Conservation (phyloP, 2,797 vertebrate genomes). For the Selene dorsalis region DNA sequence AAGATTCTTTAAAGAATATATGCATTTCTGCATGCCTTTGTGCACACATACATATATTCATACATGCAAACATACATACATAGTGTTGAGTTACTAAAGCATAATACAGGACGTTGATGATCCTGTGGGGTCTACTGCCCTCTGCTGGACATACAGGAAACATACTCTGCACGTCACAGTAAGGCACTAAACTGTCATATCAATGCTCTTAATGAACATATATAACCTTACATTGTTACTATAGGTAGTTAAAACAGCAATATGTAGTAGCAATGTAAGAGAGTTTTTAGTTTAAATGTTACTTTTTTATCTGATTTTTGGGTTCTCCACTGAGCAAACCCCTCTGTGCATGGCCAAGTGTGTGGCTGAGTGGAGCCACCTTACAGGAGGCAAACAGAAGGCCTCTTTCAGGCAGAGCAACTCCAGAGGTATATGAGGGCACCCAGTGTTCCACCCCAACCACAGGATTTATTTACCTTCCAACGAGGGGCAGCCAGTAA, state of each 20-base stretch:
- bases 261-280: background rate
- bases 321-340: conserved; percentile 35
- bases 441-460: conserved; percentile 74
- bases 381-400: conserved; percentile 67
- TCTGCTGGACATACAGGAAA: conserved; percentile 65
- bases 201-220: background rate
- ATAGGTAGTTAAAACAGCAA: background rate
- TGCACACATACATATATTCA: conserved; percentile 14
- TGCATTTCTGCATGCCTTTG: background rate
- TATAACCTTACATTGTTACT: conserved; percentile 5
- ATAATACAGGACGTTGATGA: conserved; percentile 1
- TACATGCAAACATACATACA: background rate
- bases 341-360: conserved; percentile 11
- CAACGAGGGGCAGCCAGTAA: conserved; percentile 57
- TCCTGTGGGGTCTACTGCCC: conserved; percentile 72
- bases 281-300: conserved; percentile 2
- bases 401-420: conserved; percentile 66
- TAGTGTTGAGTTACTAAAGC: background rate
- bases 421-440: conserved; percentile 73
- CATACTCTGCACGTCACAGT: background rate
- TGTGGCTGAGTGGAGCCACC: conserved; percentile 50
- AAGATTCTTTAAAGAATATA: background rate
- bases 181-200: background rate
- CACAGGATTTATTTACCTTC: conserved; percentile 80
- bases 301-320: background rate